Evolutionary conservation across 1,140 invertebrate species (phyloP), one percentile per base, ranked within the genome.

Genomic region (Cydia pomonella): DNA sequence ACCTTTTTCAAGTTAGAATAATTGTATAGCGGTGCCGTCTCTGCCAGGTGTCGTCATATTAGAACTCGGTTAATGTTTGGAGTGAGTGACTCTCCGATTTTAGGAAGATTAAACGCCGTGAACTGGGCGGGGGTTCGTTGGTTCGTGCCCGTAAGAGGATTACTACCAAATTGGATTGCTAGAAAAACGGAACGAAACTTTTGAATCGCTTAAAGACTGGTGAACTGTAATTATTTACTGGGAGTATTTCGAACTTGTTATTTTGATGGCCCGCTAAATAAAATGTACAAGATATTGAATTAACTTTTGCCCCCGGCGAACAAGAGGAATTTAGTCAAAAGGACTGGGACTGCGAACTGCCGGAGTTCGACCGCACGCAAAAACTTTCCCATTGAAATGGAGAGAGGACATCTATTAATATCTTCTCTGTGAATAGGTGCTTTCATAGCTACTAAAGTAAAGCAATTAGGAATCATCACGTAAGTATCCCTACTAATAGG

Each of bases 251-350:
- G 33, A 69, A 59, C 12, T 59, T 59, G 53, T 59, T 7, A 69
- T 69, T n/a, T 10, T 16, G 25, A 66, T 33, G 64, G 27, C 53
- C 23, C 27, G 16, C 64, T 33, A 69, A 69, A 41, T 69, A 69
- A 33, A 69, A 69, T 69, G 27, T 64, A 33, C 63, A 6, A 33
- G 64, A 69, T 69, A 69, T 69, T 29, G 27, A 33, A 69, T 69
- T 33, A 38, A 69, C 64, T 69, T 69, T 69, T 69, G 64, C 29
- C 27, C 53, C 10, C 23, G 3, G 59, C 21, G 64, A 69, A 18
- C 64, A 21, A n/a, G 64, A 41, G 64, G 33, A 33, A 69, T 69
- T 69, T 33, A 18, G 64, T 69, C 64, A 69, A 69, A 69, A 41
- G 64, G 64, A 66, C 25, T 7, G n/a, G 53, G 21, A 23, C 53